Conservation (phyloP, 2,797 vertebrate species). For the Streptopelia turtur region DNA sequence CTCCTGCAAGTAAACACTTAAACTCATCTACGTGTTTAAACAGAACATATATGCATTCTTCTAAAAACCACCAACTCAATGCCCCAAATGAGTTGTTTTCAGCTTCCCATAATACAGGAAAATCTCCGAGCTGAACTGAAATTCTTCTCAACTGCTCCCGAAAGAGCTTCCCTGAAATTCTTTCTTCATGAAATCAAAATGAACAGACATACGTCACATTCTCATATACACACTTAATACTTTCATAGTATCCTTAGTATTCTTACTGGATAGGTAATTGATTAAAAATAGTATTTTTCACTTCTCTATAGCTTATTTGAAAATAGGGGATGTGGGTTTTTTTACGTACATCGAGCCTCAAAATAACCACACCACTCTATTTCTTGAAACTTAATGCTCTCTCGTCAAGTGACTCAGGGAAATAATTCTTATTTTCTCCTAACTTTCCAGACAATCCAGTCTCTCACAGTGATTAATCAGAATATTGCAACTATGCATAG, state of each 20-base stretch:
- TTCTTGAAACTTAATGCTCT: not conserved
- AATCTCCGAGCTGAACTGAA: not conserved
- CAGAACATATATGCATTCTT: not conserved
- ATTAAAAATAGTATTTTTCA: constrained; percentile 5
- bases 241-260: constrained; percentile 1
- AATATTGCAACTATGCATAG: constrained; percentile 34
- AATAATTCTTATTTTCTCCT: not conserved
- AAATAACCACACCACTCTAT: not conserved
- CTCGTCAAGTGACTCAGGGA: not conserved
- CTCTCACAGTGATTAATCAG: constrained; percentile 37
- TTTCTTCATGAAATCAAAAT: constrained; percentile 16
- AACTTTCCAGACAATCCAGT: not conserved
- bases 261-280: not conserved
- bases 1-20: not conserved
- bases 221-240: not conserved
- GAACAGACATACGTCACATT: constrained; percentile 35
- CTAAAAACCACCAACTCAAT: not conserved
- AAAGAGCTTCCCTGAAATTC: not conserved
- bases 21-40: not conserved
- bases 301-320: not conserved
- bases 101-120: not conserved
- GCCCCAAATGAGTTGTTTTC: not conserved
- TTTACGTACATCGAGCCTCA: not conserved
- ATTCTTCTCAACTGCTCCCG: not conserved
- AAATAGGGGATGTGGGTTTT: not conserved